These are phyloP conservation scores for Phaedon cochleariae DNA, from an alignment of 2,888 invertebrate species.

Conservation along the genomic window DNA sequence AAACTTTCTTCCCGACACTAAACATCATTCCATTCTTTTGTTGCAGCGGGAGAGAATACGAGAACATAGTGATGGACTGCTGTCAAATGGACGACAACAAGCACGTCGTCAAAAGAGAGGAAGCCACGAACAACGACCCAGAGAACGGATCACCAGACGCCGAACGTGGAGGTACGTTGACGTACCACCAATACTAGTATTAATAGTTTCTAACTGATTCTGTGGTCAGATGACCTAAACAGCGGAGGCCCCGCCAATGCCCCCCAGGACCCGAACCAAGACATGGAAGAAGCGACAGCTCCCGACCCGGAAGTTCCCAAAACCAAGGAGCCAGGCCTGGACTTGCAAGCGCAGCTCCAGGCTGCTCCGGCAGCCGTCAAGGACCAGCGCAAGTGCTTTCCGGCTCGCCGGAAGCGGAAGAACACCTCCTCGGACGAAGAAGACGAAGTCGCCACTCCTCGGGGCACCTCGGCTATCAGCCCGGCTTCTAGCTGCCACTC, in stretches of 20 bases:
- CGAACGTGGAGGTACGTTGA: constrained; percentile 73
- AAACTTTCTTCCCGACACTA: no score
- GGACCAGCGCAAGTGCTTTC: constrained; percentile 55
- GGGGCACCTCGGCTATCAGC: constrained; percentile 65
- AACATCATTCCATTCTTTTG: constrained; percentile 17
- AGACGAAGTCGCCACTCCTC: constrained; percentile 59
- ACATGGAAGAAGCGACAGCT: constrained; percentile 57
- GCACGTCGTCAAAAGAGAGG: constrained; percentile 84
- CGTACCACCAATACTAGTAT: constrained; percentile 60
- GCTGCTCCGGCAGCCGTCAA: constrained; percentile 55
- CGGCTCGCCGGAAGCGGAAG: constrained; percentile 69
- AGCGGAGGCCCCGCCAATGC: constrained; percentile 67
- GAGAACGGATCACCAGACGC: constrained; percentile 90
- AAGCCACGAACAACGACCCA: constrained; percentile 77
- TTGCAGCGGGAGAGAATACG: constrained; percentile 85
- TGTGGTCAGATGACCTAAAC: constrained; percentile 66
- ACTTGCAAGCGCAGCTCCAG: constrained; percentile 44
- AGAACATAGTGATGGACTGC: constrained; percentile 92
- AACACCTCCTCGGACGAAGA: constrained; percentile 66
- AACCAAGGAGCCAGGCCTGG: no score
- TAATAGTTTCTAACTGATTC: constrained; percentile 53
- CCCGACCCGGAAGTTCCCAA: constrained; percentile 44
- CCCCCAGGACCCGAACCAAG: constrained; percentile 56
- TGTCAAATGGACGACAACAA: constrained; percentile 89
- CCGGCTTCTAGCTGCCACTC: constrained; percentile 74